Percentiles rank a stretch among this genome's conserved stretches.
Conservation (phyloP, 2,797 vertebrate genomes). For the Amblyopsis hoosieri region DNA sequence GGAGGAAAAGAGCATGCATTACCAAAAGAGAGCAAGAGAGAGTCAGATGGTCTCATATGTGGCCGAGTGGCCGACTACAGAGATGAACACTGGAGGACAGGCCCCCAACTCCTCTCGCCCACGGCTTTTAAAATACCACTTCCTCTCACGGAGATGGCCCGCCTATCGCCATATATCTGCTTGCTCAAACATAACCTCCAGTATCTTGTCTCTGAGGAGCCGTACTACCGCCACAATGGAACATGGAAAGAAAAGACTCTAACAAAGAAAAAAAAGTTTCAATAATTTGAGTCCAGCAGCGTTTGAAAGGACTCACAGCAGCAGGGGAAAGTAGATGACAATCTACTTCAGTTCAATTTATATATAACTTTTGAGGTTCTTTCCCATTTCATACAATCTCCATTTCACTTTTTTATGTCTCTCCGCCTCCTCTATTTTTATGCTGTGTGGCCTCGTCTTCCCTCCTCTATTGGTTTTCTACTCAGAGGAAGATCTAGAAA, state of each 20-base stretch:
- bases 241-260: not conserved
- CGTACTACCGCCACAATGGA: conserved; percentile 2
- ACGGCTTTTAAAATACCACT: conserved; percentile 10
- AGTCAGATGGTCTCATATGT: conserved; percentile 6
- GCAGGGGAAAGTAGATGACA: not conserved
- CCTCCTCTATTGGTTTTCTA: too few relatives aligned
- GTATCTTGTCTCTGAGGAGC: not conserved
- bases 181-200: conserved; percentile 4
- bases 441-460: too few relatives aligned
- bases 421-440: too few relatives aligned
- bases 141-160: conserved; percentile 7
- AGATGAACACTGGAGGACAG: not conserved
- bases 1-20: not conserved
- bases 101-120: not conserved
- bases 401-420: too few relatives aligned
- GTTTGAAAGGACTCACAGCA: not conserved
- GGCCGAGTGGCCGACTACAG: not conserved
- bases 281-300: not conserved
- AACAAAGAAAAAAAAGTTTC: not conserved
- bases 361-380: not conserved
- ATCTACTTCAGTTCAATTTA: not conserved
- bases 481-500: too few relatives aligned
- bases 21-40: not conserved
- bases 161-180: conserved; percentile 4
- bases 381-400: not conserved